phyloP scores from a whole-genome alignment of 2,888 invertebrate genomes.

The Maniola hyperantus region DNA sequence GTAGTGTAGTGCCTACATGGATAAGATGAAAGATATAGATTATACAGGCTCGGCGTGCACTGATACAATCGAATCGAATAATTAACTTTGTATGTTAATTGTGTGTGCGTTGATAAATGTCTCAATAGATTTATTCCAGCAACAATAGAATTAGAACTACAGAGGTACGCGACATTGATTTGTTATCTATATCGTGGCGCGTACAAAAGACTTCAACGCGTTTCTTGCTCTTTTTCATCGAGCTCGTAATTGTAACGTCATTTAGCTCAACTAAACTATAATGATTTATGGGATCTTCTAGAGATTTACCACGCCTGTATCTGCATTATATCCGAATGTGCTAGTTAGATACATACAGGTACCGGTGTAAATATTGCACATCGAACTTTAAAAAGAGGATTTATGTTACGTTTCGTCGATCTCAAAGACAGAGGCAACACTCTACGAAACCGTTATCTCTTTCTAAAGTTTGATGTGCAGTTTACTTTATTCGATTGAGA shows the following conservation, averaged over 20 bases:
- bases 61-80: slow-evolving; percentile 69
- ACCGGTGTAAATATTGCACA: too few relatives aligned
- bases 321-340: too few relatives aligned
- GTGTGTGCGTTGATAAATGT: slow-evolving; percentile 48
- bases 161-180: slow-evolving; percentile 8
- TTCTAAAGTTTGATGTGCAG: too few relatives aligned
- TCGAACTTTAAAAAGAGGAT: too few relatives aligned
- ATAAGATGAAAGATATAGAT: slow-evolving; percentile 18
- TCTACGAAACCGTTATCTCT: too few relatives aligned
- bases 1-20: background rate
- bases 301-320: too few relatives aligned
- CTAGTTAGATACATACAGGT: too few relatives aligned
- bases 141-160: slow-evolving; percentile 23
- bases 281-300: background rate
- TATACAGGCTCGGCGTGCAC: slow-evolving; percentile 38
- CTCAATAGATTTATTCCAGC: slow-evolving; percentile 61
- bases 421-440: too few relatives aligned
- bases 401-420: too few relatives aligned
- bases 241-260: background rate
- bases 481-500: too few relatives aligned
- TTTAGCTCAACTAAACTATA: background rate
- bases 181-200: slow-evolving; percentile 19
- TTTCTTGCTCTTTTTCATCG: background rate
- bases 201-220: slow-evolving; percentile 65
- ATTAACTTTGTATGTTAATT: slow-evolving; percentile 76